phyloP scores from a whole-genome alignment of 2,888 invertebrate genomes.

The Torymus texanus region DNA sequence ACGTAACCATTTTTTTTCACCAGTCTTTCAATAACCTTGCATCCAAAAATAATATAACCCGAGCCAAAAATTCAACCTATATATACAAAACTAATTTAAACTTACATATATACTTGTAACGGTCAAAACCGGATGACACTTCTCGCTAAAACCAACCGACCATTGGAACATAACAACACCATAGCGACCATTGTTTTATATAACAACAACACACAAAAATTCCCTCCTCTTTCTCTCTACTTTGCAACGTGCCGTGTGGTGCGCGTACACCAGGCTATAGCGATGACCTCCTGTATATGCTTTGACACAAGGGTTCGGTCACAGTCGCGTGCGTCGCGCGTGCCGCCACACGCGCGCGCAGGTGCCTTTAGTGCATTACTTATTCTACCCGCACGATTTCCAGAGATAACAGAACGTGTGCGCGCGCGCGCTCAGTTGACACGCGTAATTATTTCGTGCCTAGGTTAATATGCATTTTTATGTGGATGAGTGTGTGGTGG shows the following conservation, averaged over 20 bases:
- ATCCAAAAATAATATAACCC: too few species aligned
- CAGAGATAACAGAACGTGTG: constrained; percentile 66
- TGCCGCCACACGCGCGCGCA: constrained; percentile 70
- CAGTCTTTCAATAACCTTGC: too few species aligned
- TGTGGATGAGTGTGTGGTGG: constrained; percentile 2
- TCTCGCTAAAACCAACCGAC: not conserved
- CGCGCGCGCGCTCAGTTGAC: constrained; percentile 10
- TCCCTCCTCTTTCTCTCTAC: too few species aligned
- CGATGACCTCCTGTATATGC: constrained; percentile 47
- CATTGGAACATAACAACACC: constrained; percentile 50
- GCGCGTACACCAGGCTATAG: too few species aligned
- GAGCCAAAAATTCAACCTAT: too few species aligned
- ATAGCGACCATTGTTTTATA: constrained; percentile 63
- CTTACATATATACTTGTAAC: too few species aligned
- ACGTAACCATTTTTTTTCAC: too few species aligned
- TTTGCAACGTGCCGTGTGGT: too few species aligned
- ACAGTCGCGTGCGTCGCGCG: constrained; percentile 58
- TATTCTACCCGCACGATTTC: constrained; percentile 73
- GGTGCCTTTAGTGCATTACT: constrained; percentile 63
- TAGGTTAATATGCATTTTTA: constrained; percentile 55
- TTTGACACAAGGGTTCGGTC: constrained; percentile 58
- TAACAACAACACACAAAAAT: constrained; percentile 37
- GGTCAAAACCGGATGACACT: too few species aligned
- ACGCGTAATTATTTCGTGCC: constrained; percentile 41
- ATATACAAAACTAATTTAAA: too few species aligned